Conservation (phyloP, 1,140 invertebrate genomes). For the Brachionus asplanchnoidis region DNA sequence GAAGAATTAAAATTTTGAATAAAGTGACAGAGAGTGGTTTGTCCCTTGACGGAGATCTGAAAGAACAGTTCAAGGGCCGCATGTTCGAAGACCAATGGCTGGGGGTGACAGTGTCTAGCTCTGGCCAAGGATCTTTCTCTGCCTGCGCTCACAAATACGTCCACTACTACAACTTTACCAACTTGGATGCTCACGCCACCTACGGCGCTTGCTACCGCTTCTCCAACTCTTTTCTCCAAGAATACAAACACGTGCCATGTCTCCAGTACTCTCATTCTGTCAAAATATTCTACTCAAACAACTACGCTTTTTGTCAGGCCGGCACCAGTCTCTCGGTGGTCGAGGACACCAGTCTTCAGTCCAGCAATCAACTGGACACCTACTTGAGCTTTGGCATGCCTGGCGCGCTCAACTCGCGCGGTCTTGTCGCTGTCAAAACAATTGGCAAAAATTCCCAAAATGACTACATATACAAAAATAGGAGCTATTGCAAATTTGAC, state of each 20-base stretch:
- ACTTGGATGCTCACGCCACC: constrained; percentile 11
- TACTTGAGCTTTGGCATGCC: constrained; percentile 37
- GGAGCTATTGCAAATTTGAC: constrained; percentile 35
- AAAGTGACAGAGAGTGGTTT: neutral
- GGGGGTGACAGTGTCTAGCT: neutral
- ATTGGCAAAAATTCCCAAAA: constrained; percentile 18
- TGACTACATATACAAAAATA: constrained; percentile 35
- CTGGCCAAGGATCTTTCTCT: neutral
- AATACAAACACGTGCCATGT: constrained; percentile 39
- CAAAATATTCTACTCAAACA: constrained; percentile 20
- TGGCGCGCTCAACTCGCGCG: constrained; percentile 29
- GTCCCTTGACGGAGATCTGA: neutral
- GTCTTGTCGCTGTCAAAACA: constrained; percentile 10
- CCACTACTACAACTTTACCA: constrained; percentile 37
- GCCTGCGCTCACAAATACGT: constrained; percentile 37
- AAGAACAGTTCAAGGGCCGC: constrained; percentile 22
- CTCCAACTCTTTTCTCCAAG: constrained; percentile 10
- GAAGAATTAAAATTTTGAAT: neutral
- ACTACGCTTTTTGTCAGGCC: constrained; percentile 37
- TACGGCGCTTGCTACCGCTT: constrained; percentile 39
- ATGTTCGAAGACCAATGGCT: constrained; percentile 36
- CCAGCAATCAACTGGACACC: neutral
- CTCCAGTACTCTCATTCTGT: constrained; percentile 7
- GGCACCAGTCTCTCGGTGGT: constrained; percentile 12
- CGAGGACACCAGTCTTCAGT: constrained; percentile 1